These are phyloP conservation scores for Chrysina gloriosa DNA, from an alignment of 2,888 invertebrate genomes.

Conservation along the genomic window DNA sequence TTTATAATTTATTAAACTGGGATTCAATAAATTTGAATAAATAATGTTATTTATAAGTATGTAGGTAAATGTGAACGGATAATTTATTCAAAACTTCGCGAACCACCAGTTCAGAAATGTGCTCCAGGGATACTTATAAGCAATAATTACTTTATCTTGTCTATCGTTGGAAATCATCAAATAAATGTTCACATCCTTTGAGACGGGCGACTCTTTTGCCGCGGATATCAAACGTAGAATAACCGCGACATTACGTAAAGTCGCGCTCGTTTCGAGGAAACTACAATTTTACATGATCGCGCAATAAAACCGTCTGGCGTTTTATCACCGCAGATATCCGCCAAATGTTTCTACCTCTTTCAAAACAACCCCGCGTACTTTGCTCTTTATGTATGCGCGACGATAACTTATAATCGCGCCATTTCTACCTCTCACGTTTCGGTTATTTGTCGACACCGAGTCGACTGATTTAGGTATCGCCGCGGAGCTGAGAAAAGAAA, in stretches of 20 bases:
- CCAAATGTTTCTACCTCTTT: slow-evolving; percentile 2
- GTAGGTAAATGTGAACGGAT: too few relatives aligned
- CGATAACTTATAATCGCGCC: slow-evolving; percentile 16
- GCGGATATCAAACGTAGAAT: too few relatives aligned
- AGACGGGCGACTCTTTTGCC: too few relatives aligned
- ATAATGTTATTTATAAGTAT: too few relatives aligned
- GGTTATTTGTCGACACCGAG: slow-evolving; percentile 20
- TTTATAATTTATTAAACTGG: too few relatives aligned
- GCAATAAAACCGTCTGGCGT: slow-evolving; percentile 20
- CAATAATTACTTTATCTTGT: background rate
- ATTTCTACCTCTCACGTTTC: slow-evolving; percentile 10
- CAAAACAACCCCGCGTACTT: background rate
- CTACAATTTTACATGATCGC: slow-evolving; percentile 20
- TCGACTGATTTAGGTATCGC: slow-evolving; percentile 16
- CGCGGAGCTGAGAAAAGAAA: background rate
- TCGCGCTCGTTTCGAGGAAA: background rate
- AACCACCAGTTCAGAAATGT: background rate
- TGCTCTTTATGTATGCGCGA: slow-evolving; percentile 11
- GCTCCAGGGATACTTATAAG: background rate
- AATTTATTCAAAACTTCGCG: too few relatives aligned
- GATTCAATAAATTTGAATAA: too few relatives aligned
- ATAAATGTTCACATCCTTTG: background rate
- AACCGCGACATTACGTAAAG: slow-evolving; percentile 6
- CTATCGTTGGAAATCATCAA: background rate
- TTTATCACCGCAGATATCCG: slow-evolving; percentile 13